phyloP scores from a whole-genome alignment of 35 echinoderm and acorn worm genomes.

The Amphiura filiformis region DNA sequence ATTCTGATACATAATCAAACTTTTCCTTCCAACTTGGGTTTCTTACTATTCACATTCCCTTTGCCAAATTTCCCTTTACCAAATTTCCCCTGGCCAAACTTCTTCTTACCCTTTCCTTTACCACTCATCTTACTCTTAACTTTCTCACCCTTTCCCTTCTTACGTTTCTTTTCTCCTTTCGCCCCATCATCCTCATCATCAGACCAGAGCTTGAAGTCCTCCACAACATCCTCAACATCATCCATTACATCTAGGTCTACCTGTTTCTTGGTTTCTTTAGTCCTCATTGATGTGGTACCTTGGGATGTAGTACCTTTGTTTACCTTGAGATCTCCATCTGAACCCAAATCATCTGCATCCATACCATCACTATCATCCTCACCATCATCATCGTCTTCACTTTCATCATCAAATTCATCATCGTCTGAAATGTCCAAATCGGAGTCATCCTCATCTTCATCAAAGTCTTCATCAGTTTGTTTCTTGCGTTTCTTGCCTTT shows the following conservation, averaged over 20 bases:
- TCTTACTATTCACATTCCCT: not conserved
- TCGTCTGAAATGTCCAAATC: constrained; percentile 43
- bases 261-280: constrained; percentile 23
- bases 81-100: not conserved
- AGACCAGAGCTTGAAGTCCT: constrained; percentile 80
- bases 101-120: not conserved
- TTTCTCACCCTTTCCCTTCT: constrained; percentile 2
- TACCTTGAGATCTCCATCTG: constrained; percentile 19
- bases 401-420: constrained; percentile 16
- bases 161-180: constrained; percentile 6
- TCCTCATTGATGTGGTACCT: constrained; percentile 18
- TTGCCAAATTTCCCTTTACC: not conserved
- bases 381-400: constrained; percentile 28
- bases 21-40: no score
- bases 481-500: not conserved
- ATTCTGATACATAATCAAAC: not conserved
- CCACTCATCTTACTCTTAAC: not conserved
- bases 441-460: constrained; percentile 33
- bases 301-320: constrained; percentile 5
- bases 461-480: no score
- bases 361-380: constrained; percentile 33
- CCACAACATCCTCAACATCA: constrained; percentile 66
- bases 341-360: constrained; percentile 38
- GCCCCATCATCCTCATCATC: constrained; percentile 46
- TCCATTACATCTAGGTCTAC: constrained; percentile 16